A percentile compares a stretch with the other conserved stretches of the same genome.
phyloP scores from a whole-genome alignment of 2,888 invertebrate genomes.

The Meganola albula region DNA sequence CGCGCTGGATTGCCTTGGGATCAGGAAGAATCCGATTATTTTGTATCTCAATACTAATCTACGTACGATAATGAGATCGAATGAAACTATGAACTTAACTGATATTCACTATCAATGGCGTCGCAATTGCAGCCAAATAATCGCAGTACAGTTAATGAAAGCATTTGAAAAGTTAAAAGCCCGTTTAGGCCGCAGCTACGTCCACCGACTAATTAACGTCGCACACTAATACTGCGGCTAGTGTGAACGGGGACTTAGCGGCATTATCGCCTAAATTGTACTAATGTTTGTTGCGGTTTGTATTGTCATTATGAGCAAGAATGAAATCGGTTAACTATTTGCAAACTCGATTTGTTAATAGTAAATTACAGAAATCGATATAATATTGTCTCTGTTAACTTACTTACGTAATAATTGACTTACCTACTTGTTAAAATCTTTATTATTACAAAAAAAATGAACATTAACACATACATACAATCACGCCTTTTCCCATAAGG shows the following conservation, averaged over 20 bases:
- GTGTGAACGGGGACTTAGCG: constrained; percentile 66
- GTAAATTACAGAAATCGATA: no score
- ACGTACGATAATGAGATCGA: no score
- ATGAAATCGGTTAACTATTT: constrained; percentile 24
- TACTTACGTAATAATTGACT: no score
- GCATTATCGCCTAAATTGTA: constrained; percentile 72
- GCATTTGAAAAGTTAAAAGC: constrained; percentile 75
- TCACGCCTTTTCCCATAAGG: no score
- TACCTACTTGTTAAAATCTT: no score
- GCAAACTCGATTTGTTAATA: constrained; percentile 2
- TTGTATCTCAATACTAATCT: no score
- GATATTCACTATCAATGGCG: constrained; percentile 52
- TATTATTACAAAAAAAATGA: no score
- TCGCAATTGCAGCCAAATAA: constrained; percentile 50
- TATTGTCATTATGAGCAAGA: constrained; percentile 45
- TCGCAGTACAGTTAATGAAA: constrained; percentile 60
- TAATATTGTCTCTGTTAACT: no score
- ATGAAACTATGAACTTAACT: no score
- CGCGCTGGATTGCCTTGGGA: no score
- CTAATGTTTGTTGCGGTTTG: constrained; percentile 67
- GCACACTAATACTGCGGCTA: constrained; percentile 49
- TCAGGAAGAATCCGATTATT: no score
- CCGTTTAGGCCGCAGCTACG: constrained; percentile 51
- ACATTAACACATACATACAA: no score
- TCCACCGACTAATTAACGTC: constrained; percentile 62